Conservation (phyloP, 1,140 invertebrate genomes). For the Heliconius nattereri region DNA sequence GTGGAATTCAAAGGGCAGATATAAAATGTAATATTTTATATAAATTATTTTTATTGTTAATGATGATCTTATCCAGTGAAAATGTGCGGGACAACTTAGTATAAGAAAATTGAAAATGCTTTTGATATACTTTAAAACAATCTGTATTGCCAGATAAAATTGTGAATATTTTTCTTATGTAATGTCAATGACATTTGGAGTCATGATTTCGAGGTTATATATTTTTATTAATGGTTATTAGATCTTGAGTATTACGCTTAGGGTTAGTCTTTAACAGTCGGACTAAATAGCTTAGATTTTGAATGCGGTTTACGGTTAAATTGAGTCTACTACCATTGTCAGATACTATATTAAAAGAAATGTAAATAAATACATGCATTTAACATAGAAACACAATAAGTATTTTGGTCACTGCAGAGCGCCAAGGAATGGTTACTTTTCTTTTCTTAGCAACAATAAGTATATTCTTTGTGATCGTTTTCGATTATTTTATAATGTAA, state of each 20-base stretch:
- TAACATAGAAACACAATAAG: constrained; percentile 68
- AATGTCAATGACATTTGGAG: constrained; percentile 77
- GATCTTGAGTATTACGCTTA: constrained; percentile 75
- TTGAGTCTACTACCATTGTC: constrained; percentile 55
- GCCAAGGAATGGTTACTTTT: constrained; percentile 67
- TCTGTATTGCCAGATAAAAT: constrained; percentile 81
- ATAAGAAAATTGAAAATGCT: constrained; percentile 72
- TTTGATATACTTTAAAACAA: constrained; percentile 73
- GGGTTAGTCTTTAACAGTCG: constrained; percentile 62
- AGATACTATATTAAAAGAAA: constrained; percentile 54
- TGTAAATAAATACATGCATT: constrained; percentile 77
- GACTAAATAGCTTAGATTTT: constrained; percentile 61
- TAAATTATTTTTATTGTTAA: constrained; percentile 78
- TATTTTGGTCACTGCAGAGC: constrained; percentile 66
- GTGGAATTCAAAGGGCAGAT: constrained; percentile 60
- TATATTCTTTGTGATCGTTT: constrained; percentile 68
- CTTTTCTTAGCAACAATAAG: constrained; percentile 71
- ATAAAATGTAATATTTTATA: constrained; percentile 73
- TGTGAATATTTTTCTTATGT: constrained; percentile 80
- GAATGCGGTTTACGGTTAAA: constrained; percentile 59
- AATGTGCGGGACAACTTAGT: constrained; percentile 73
- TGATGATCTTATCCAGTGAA: constrained; percentile 74
- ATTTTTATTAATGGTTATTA: constrained; percentile 76
- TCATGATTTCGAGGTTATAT: constrained; percentile 72
- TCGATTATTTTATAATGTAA: constrained; percentile 67